phyloP scores from a whole-genome alignment of 2,113 vertebrate species.

The Phaetusa simplex region DNA sequence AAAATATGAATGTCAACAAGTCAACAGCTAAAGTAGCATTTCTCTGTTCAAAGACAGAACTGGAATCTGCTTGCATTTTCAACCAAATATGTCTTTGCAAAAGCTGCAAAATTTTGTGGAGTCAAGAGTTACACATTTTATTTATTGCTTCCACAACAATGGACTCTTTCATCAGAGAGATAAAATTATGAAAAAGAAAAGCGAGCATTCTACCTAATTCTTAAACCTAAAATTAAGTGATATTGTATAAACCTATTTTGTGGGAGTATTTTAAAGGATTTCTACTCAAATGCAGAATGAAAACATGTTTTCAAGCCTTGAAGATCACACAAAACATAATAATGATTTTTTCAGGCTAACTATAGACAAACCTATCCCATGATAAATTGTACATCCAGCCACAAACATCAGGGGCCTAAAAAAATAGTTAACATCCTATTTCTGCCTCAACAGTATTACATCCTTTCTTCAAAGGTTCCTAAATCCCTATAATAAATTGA shows the following conservation, averaged over 20 bases:
- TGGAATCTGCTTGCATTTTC: neutral
- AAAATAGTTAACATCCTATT: neutral
- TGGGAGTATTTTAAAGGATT: neutral
- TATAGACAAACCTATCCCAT: neutral
- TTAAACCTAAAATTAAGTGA: neutral
- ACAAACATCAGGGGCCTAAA: neutral
- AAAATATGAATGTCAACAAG: neutral
- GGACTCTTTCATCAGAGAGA: neutral
- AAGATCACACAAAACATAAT: neutral
- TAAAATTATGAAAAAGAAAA: neutral
- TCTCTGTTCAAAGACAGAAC: neutral
- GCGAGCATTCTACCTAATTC: neutral
- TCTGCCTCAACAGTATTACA: neutral
- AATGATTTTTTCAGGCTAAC: neutral
- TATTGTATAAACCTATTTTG: neutral
- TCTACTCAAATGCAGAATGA: neutral
- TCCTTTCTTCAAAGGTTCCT: constrained; percentile 8
- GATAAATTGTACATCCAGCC: neutral
- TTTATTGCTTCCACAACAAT: neutral
- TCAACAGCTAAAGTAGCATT: neutral
- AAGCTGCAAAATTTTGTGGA: neutral
- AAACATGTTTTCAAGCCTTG: neutral
- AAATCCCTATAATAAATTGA: constrained; percentile 66
- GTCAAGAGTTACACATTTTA: neutral
- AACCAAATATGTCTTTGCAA: neutral